phyloP scores from a whole-genome alignment of 2,888 invertebrate genomes.

The Aleiodes leptofemur region DNA sequence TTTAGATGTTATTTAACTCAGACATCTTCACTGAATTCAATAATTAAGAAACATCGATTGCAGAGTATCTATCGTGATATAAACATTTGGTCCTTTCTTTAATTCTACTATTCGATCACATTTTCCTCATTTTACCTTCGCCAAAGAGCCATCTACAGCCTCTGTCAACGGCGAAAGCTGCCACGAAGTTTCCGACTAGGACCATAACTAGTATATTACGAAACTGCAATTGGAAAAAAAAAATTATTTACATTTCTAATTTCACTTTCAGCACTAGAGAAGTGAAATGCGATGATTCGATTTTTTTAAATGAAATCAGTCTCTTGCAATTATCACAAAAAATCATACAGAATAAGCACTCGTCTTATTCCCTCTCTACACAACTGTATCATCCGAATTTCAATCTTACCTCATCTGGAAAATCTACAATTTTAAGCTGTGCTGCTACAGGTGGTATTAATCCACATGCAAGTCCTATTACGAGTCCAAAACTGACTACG shows the following conservation, averaged over 20 bases:
- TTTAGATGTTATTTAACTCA: too few species aligned
- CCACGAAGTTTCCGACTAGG: constrained; percentile 89
- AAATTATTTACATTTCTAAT: constrained; percentile 32
- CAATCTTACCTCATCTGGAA: constrained; percentile 89
- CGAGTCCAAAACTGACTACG: constrained; percentile 86
- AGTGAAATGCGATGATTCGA: constrained; percentile 21
- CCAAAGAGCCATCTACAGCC: constrained; percentile 90
- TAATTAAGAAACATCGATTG: background rate
- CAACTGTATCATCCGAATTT: background rate
- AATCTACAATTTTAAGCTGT: constrained; percentile 96
- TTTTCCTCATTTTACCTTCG: constrained; percentile 80
- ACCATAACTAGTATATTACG: constrained; percentile 89
- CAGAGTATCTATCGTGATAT: constrained; percentile 7
- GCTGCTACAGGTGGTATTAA: constrained; percentile 89
- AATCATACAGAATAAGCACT: background rate
- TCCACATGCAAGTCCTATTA: constrained; percentile 90
- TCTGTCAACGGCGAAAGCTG: constrained; percentile 91
- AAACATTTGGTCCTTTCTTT: constrained; percentile 13
- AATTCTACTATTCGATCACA: constrained; percentile 63
- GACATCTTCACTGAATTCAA: constrained; percentile 16
- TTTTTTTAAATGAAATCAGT: too few species aligned
- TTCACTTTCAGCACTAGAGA: background rate
- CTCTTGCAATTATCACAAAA: too few species aligned
- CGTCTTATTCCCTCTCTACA: background rate
- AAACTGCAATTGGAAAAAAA: constrained; percentile 83